A percentile compares a stretch with the other conserved stretches of the same genome.
Evolutionary conservation across 2,888 invertebrate species (phyloP).

Genomic region (Mystacides longicornis): DNA sequence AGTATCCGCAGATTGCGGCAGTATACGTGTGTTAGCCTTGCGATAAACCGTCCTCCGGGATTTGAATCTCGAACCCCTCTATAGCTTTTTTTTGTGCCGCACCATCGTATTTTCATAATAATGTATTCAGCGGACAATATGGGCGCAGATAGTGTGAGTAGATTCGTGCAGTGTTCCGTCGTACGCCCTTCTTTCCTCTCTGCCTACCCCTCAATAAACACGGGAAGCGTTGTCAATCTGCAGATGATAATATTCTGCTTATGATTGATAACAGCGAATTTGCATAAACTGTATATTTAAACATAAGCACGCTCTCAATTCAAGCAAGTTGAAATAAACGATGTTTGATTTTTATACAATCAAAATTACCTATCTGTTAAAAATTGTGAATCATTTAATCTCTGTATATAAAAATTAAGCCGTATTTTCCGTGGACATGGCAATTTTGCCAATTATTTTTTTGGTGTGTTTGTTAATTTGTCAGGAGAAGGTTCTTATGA

Average conservation of each 20-base stretch:
- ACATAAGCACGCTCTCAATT: no score
- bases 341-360: no score
- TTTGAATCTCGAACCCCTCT: constrained; percentile 22
- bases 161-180: neutral
- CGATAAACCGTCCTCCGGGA: constrained; percentile 25
- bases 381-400: no score
- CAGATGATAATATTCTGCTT: neutral
- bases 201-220: neutral
- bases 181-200: neutral
- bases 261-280: neutral
- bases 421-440: no score
- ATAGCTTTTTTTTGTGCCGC: constrained; percentile 3
- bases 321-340: no score
- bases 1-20: constrained; percentile 9
- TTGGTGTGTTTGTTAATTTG: no score
- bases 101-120: constrained; percentile 6
- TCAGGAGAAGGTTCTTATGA: no score
- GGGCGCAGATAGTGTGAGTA: constrained; percentile 4
- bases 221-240: constrained; percentile 1
- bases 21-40: constrained; percentile 3
- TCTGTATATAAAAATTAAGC: no score
- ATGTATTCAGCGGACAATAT: constrained; percentile 16
- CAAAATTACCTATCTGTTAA: no score
- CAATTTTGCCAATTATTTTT: no score
- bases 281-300: neutral